Conservation (phyloP, 2,113 vertebrate species). For the Furnarius figulus region DNA sequence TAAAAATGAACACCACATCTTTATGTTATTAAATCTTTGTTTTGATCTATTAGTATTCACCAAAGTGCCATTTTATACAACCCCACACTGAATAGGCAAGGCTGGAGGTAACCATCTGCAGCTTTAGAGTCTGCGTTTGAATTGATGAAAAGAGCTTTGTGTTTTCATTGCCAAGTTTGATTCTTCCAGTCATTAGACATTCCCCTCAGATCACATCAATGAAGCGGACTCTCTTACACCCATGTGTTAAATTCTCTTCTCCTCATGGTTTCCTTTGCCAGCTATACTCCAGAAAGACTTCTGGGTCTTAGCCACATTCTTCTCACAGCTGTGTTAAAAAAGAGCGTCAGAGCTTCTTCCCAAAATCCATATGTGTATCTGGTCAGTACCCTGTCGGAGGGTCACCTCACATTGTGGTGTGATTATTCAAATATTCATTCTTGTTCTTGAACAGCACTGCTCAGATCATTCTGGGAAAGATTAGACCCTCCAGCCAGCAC, state of each 20-base stretch:
- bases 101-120: conserved; percentile 85
- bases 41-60: conserved; percentile 85
- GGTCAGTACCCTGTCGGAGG: conserved; percentile 72
- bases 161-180: conserved; percentile 88
- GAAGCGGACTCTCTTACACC: conserved; percentile 79
- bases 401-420: conserved; percentile 85
- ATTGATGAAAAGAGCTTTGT: conserved; percentile 89
- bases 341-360: conserved; percentile 81
- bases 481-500: conserved; percentile 64
- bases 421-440: conserved; percentile 80
- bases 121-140: conserved; percentile 77
- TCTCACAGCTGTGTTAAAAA: conserved; percentile 84
- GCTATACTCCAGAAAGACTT: conserved; percentile 78
- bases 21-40: conserved; percentile 84
- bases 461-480: conserved; percentile 72
- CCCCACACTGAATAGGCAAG: conserved; percentile 74
- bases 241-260: conserved; percentile 87
- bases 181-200: conserved; percentile 87
- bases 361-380: conserved; percentile 81
- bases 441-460: conserved; percentile 73
- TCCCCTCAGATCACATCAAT: conserved; percentile 86
- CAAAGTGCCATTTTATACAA: conserved; percentile 81
- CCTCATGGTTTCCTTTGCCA: conserved; percentile 84
- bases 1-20: conserved; percentile 80
- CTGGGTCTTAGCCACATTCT: conserved; percentile 82